Evolutionary conservation across 2,888 invertebrate genomes (phyloP).

Genomic region (Thymelicus acteon): DNA sequence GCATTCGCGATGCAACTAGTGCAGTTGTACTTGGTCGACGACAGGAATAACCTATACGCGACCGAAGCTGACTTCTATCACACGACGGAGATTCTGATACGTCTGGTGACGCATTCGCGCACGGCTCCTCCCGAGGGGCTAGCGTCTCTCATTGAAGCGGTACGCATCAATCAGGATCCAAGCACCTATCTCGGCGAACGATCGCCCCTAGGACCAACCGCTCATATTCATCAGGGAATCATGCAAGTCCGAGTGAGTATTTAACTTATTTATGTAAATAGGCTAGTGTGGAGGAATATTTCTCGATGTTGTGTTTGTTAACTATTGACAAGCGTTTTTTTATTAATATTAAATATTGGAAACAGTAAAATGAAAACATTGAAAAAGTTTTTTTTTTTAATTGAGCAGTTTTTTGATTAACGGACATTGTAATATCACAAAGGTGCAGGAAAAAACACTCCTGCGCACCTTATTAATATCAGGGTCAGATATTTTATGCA

Average conservation of each 20-base stretch:
- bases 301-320: too few species aligned
- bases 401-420: neutral
- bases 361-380: too few species aligned
- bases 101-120: slow-evolving; percentile 90
- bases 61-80: slow-evolving; percentile 94
- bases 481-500: neutral
- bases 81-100: slow-evolving; percentile 93
- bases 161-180: slow-evolving; percentile 90
- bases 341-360: too few species aligned
- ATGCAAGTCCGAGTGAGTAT: slow-evolving; percentile 90
- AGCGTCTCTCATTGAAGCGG: slow-evolving; percentile 91
- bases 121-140: slow-evolving; percentile 94
- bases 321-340: too few species aligned
- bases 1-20: slow-evolving; percentile 96
- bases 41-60: slow-evolving; percentile 90
- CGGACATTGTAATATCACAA: neutral
- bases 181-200: slow-evolving; percentile 90
- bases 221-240: slow-evolving; percentile 97
- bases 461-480: neutral
- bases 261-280: too few species aligned
- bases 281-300: too few species aligned
- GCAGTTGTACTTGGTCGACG: slow-evolving; percentile 93
- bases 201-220: slow-evolving; percentile 91
- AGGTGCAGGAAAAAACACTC: neutral
- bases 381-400: too few species aligned